Base-by-base conservation (phyloP, 2,113 vertebrate species). In the Ivindomyrus marchei region DNA sequence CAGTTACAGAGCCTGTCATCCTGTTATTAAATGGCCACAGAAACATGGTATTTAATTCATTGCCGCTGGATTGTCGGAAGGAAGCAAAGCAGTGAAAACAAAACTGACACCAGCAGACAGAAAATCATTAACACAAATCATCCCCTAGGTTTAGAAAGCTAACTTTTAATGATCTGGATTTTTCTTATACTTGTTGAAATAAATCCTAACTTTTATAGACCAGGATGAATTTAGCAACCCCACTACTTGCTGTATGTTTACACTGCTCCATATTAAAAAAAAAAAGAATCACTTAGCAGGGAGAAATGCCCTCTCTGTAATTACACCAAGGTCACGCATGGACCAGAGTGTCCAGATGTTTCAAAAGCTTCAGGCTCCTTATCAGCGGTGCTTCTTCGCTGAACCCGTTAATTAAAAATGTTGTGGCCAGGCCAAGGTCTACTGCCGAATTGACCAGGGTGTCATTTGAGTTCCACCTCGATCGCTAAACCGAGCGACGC, bases 381-480 rank as follows among this genome's bases (percentile, higher is more conserved):
- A 47, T 74, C 58, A 24, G 36, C 2, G 1, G 1, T 24, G 45
- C 88, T 52, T 10, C 21, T 89, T 66, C 45, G 21, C 74, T 24
- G 47, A 56, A 42, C 46, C 88, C 0, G 47, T 17, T 89, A 84
- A 89, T 89, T 89, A 84, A 89, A 84, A 56, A 47, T n/a, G 27
- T 24, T 53, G 74, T 31, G 74, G 21, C 11, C 88, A 42, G 47
- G 36, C 49, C 47, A 39, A 45, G 74, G 74, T 89, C 70, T 24
- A 47, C 53, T 89, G 50, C 24, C 45, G 80, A 85, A 89, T 47
- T 85, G 52, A 62, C 42, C 24, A 56, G n/a, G 6, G 80, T 62
- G 89, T 89, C 89, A 85, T 42, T n/a, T n/a, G 21, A 8, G 50
- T 62, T 58, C 36, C 77, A 85, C 50, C 39, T 45, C 36, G 11